Conservation (phyloP, 2,113 vertebrate genomes). For the Daboia siamensis region DNA sequence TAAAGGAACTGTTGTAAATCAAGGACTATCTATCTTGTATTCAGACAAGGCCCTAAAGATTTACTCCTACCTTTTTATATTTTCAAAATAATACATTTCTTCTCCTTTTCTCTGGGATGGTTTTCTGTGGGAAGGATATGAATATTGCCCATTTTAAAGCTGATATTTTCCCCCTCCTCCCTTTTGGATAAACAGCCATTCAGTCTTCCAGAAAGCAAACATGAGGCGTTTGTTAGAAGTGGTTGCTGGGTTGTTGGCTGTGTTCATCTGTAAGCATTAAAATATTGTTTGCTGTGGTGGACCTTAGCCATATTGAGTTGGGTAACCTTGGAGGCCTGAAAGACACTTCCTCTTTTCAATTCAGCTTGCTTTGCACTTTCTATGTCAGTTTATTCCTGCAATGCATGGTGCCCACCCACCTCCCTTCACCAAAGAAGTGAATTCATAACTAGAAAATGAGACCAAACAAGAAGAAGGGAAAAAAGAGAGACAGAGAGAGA, state of each 20-base stretch:
- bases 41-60: slow-evolving; percentile 54
- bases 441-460: slow-evolving; percentile 70
- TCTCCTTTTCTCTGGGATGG: not conserved
- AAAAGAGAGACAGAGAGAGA: not conserved
- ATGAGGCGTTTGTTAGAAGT: not conserved
- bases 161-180: not conserved
- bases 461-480: slow-evolving; percentile 75
- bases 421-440: slow-evolving; percentile 59
- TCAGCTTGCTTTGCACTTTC: slow-evolving; percentile 58
- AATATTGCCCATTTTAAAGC: not conserved
- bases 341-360: slow-evolving; percentile 32
- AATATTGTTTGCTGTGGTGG: not conserved
- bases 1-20: not conserved
- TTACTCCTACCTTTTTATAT: slow-evolving; percentile 44
- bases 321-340: slow-evolving; percentile 50
- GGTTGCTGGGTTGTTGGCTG: not conserved
- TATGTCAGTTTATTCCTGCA: slow-evolving; percentile 59
- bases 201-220: slow-evolving; percentile 34
- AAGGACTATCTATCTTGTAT: not conserved
- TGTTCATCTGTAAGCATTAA: not conserved
- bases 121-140: slow-evolving; percentile 9
- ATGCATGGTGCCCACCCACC: slow-evolving; percentile 50
- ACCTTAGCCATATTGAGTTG: slow-evolving; percentile 62
- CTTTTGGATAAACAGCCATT: slow-evolving; percentile 32
- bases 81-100: slow-evolving; percentile 1